These are phyloP conservation scores for Micrasema longulum DNA, from an alignment of 1,140 invertebrate genomes.

Conservation along the genomic window DNA sequence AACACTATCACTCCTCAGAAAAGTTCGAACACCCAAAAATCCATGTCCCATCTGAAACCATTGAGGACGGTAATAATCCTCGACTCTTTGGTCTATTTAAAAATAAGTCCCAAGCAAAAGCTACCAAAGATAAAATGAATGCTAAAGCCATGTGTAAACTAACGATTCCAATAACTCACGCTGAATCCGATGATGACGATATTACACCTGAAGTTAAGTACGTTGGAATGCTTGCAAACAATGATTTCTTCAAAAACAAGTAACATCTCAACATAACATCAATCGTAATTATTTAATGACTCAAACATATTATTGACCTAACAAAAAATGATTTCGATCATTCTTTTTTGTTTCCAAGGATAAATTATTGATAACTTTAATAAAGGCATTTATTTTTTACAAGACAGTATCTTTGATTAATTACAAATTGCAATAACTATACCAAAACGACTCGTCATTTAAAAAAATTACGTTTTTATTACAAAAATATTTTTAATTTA, in stretches of 20 bases:
- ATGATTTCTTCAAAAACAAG: constrained; percentile 43
- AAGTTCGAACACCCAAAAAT: constrained; percentile 18
- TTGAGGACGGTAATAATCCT: not conserved
- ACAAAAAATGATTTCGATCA: not conserved
- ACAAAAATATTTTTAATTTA: no score
- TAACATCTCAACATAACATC: not conserved
- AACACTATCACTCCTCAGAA: constrained; percentile 45
- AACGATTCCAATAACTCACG: constrained; percentile 21
- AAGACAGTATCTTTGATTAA: not conserved
- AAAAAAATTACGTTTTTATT: no score
- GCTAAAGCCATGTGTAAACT: constrained; percentile 36
- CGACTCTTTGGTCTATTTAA: not conserved
- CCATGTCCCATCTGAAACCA: not conserved
- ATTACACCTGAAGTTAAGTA: constrained; percentile 50
- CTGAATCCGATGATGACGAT: constrained; percentile 47
- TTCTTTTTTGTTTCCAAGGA: not conserved
- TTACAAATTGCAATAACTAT: not conserved
- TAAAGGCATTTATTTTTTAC: not conserved
- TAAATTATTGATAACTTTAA: not conserved
- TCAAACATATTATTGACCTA: not conserved
- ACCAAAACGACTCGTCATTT: no score
- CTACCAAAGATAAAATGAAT: not conserved
- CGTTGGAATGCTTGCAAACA: constrained; percentile 35
- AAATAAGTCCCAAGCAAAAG: not conserved
- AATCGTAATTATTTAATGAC: not conserved